Percentiles rank a stretch among this genome's conserved stretches.
Evolutionary conservation across 1,140 invertebrate genomes (phyloP).

Genomic region (Archegozetes longisetosus): DNA sequence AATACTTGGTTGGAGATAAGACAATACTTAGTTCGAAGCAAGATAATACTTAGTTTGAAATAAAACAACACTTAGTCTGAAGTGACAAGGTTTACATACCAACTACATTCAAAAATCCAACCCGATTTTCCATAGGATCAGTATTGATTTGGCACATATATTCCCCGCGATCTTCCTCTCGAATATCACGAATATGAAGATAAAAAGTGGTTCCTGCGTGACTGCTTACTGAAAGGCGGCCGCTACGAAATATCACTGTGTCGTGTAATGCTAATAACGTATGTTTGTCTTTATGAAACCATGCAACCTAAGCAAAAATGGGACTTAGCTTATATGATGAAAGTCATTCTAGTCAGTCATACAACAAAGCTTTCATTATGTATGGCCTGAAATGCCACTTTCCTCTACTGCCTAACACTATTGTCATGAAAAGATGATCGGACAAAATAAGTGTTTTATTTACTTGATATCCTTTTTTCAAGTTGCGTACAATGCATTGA

Average conservation of each 20-base stretch:
- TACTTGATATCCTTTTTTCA: constrained; percentile 66
- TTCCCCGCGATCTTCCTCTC: constrained; percentile 41
- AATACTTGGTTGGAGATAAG: not conserved
- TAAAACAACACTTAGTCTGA: too few species aligned
- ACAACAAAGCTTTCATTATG: not conserved
- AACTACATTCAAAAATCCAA: constrained; percentile 1
- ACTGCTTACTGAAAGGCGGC: constrained; percentile 31
- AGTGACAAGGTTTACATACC: too few species aligned
- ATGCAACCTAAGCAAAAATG: constrained; percentile 49
- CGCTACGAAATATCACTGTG: constrained; percentile 74
- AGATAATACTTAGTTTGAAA: too few species aligned
- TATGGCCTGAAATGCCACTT: constrained; percentile 2
- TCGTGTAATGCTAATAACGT: constrained; percentile 75
- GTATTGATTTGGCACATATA: constrained; percentile 70
- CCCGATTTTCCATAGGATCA: constrained; percentile 34
- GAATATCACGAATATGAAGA: constrained; percentile 4
- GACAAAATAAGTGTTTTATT: not conserved
- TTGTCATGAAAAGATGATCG: not conserved
- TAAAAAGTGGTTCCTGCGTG: constrained; percentile 11
- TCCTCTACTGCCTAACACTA: constrained; percentile 9
- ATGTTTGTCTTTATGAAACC: constrained; percentile 73
- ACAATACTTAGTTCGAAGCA: too few species aligned
- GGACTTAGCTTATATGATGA: not conserved
- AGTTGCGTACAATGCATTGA: constrained; percentile 83
- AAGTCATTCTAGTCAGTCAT: not conserved